Conservation (phyloP, 2,113 vertebrate genomes). For the Rostratula benghalensis region DNA sequence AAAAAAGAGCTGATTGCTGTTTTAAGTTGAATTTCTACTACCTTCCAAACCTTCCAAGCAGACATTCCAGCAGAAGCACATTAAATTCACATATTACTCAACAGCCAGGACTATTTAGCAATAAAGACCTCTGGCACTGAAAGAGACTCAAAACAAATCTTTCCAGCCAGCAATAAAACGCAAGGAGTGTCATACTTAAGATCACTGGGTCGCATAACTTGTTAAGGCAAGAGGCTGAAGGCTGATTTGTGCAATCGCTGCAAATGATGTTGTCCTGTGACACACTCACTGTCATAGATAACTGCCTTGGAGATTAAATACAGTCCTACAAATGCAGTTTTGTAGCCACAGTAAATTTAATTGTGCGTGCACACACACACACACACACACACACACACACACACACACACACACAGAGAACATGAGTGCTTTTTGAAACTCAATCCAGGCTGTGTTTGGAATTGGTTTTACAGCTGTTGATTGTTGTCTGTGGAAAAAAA, state of each 20-base stretch:
- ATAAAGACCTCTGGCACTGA: slow-evolving; percentile 28
- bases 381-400: background rate
- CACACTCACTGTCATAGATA: background rate
- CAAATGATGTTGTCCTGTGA: background rate
- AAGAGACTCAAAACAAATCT: slow-evolving; percentile 27
- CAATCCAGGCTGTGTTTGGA: background rate
- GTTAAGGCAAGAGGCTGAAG: slow-evolving; percentile 32
- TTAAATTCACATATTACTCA: slow-evolving; percentile 20
- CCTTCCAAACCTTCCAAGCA: slow-evolving; percentile 13
- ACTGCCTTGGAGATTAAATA: background rate
- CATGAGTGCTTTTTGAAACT: background rate
- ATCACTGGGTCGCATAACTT: background rate
- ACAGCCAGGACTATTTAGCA: slow-evolving; percentile 47
- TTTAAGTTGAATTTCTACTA: background rate
- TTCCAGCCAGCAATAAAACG: background rate
- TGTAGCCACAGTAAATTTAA: background rate
- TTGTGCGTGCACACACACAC: background rate
- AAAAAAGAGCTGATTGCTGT: background rate
- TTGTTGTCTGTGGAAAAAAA: background rate
- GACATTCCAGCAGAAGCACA: background rate
- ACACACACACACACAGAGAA: background rate
- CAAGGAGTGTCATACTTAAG: background rate
- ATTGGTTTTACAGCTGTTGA: background rate
- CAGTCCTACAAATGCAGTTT: background rate
- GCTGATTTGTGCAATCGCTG: slow-evolving; percentile 24